These are phyloP conservation scores for Setipinna tenuifilis DNA, from an alignment of 2,797 vertebrate species.

Conservation along the genomic window DNA sequence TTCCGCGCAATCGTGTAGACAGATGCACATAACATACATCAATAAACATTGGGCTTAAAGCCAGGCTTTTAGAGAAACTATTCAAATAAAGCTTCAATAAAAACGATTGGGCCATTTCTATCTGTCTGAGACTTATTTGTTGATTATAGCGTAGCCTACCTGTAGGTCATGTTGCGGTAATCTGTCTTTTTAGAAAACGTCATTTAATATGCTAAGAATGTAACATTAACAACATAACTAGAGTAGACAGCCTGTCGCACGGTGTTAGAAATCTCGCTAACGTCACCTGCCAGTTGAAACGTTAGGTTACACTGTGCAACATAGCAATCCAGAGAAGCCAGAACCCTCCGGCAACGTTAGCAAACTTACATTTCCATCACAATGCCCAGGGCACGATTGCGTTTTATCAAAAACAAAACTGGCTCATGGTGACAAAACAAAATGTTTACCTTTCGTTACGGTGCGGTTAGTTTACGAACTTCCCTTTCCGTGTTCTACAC, in stretches of 20 bases:
- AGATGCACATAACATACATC: too few relatives aligned
- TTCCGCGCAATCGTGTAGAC: too few relatives aligned
- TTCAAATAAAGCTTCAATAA: too few relatives aligned
- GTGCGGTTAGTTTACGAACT: not conserved
- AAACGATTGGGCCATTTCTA: too few relatives aligned
- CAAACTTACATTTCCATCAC: not conserved
- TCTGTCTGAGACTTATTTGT: too few relatives aligned
- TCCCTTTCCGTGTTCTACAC: conserved; percentile 53
- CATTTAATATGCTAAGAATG: too few relatives aligned
- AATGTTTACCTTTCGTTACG: not conserved
- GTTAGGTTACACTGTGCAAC: not conserved
- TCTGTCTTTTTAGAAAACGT: too few relatives aligned
- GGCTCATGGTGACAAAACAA: not conserved
- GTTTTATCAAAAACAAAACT: not conserved
- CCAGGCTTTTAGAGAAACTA: too few relatives aligned
- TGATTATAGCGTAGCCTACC: too few relatives aligned
- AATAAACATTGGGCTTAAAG: too few relatives aligned
- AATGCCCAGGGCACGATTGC: not conserved
- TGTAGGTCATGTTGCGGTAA: too few relatives aligned
- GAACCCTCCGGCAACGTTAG: not conserved
- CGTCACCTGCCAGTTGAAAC: not conserved
- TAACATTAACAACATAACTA: not conserved
- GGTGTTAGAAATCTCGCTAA: not conserved
- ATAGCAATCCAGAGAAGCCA: not conserved
- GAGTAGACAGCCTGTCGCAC: not conserved